phyloP scores from a whole-genome alignment of 2,113 vertebrate species.

The Rutilus rutilus region DNA sequence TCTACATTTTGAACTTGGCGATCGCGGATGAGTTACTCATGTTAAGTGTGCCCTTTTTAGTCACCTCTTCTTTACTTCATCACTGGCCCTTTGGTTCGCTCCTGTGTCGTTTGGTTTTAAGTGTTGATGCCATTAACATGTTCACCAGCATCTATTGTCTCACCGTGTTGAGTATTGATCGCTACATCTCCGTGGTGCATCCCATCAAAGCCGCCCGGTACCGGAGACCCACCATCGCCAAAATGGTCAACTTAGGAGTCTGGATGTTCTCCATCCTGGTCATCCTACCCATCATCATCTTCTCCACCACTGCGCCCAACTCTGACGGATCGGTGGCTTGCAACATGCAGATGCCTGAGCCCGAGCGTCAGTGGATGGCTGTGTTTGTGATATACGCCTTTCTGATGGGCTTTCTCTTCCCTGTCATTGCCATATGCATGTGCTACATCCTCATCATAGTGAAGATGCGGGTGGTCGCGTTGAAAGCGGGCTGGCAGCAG shows the following conservation, averaged over 20 bases:
- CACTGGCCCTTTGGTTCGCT: constrained; percentile 91
- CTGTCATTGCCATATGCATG: constrained; percentile 88
- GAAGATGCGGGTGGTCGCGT: constrained; percentile 88
- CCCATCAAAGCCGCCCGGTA: constrained; percentile 90
- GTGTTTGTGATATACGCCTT: constrained; percentile 90
- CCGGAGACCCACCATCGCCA: constrained; percentile 86
- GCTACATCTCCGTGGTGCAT: constrained; percentile 89
- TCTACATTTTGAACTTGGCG: constrained; percentile 90
- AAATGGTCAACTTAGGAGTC: constrained; percentile 85
- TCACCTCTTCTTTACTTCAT: constrained; percentile 86
- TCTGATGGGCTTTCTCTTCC: constrained; percentile 89
- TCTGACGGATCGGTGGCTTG: constrained; percentile 88
- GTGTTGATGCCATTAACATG: constrained; percentile 93
- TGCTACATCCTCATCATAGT: constrained; percentile 90
- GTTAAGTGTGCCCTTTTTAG: constrained; percentile 90
- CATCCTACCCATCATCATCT: constrained; percentile 88
- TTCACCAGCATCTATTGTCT: constrained; percentile 93
- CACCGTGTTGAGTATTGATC: constrained; percentile 88
- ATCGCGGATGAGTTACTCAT: constrained; percentile 89
- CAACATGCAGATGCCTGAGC: constrained; percentile 91
- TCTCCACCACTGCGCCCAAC: constrained; percentile 84
- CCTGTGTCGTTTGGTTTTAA: constrained; percentile 88
- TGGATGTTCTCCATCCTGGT: constrained; percentile 88
- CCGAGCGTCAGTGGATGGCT: constrained; percentile 84
- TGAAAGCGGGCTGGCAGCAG: constrained; percentile 92